A percentile compares a stretch with the other conserved stretches of the same genome.
phyloP scores from a whole-genome alignment of 2,113 vertebrate genomes.

The Ctenodactylus gundi region DNA sequence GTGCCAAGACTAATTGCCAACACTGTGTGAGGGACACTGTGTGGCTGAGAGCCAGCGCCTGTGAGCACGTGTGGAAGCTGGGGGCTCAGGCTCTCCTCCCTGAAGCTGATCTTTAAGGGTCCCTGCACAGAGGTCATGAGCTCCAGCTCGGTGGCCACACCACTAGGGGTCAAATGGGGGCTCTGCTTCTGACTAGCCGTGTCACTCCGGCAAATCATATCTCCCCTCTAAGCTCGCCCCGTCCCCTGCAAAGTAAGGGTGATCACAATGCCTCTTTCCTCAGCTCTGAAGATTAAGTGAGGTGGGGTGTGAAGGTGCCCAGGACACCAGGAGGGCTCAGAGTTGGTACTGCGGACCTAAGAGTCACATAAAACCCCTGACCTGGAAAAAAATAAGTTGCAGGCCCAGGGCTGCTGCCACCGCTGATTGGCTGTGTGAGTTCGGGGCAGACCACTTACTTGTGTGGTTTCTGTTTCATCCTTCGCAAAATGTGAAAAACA shows the following conservation, averaged over 20 bases:
- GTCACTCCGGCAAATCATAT: background rate
- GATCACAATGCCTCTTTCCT: background rate
- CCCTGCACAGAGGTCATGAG: background rate
- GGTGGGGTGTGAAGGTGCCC: background rate
- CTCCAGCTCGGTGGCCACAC: background rate
- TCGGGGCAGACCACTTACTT: background rate
- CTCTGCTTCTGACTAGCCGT: background rate
- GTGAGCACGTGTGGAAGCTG: background rate
- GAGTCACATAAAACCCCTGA: background rate
- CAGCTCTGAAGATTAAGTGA: background rate
- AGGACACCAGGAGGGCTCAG: background rate
- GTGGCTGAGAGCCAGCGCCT: background rate
- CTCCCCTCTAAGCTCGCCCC: background rate
- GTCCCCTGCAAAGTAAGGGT: background rate
- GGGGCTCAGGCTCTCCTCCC: background rate
- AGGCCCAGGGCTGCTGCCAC: background rate
- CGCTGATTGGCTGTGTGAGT: background rate
- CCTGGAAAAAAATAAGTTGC: background rate
- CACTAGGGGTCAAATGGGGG: too few relatives aligned
- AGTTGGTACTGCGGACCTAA: background rate
- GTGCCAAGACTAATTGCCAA: background rate
- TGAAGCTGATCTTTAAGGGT: background rate
- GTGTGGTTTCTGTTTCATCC: conserved; percentile 45
- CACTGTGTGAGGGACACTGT: background rate
- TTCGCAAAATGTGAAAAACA: background rate